Base-by-base conservation (phyloP, 2,888 invertebrate species). In the Amphipyra tragopoginis region DNA sequence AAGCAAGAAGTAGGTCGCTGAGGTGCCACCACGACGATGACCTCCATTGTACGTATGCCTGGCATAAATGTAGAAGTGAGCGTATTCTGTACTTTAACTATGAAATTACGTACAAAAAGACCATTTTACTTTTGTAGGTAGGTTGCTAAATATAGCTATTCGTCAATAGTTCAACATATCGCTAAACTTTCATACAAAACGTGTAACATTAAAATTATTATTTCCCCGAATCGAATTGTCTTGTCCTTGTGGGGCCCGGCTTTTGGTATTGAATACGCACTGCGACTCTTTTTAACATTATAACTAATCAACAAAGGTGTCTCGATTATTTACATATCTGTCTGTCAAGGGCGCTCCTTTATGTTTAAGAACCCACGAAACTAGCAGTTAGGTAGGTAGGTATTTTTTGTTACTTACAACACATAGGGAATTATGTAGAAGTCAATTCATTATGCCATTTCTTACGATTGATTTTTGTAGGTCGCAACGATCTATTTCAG, bases 1-100 rank as follows among this genome's bases (percentile, higher is more conserved):
- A 77, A 65, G 66, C 56, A 53, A 72, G 70, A 87, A 87, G 75
- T 87, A 81, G 88, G 88, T 87, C 87, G 82, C 81, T 70, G 63
- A 81, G 78, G 78, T 77, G 80, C 72, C 74, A 60, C 52, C 71
- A 72, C 73, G 70, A 66, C 68, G 72, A 63, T 58, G 64, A 69
- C 64, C 75, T 65, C 77, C 67, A 65, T 70, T 71, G 60, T 55
- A 60, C 38, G 58, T 51, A 44, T 13, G 43, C 38, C 43, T 59
- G 45, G 43, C 47, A 52, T 53, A 48, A 43, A 53, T 56, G 33
- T 47, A 34, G 43, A 38, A 40, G 38, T 56, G 33, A 21, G 14
- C 14, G 26, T 64, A 57, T 33, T 49, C 29, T 38, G 10, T 15
- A 33, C 10, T 11, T 45, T 14, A 34, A 1, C 5, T 42, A 48